phyloP scores from a whole-genome alignment of 2,888 invertebrate genomes.

The Eupithecia insigniata region DNA sequence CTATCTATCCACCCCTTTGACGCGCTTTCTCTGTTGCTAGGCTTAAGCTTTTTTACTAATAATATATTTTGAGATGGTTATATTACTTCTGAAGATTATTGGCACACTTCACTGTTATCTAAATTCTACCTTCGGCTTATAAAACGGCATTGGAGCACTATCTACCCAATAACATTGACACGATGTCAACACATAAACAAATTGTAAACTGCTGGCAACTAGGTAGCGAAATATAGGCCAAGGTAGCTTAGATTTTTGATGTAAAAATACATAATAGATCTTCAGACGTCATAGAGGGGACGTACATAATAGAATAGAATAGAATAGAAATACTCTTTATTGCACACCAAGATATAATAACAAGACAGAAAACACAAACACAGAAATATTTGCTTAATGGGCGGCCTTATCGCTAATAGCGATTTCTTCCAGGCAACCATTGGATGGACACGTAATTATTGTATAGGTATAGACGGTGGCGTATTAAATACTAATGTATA shows the following conservation, averaged over 20 bases:
- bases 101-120: conserved; percentile 33
- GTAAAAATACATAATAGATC: conserved; percentile 34
- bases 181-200: conserved; percentile 45
- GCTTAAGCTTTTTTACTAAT: background rate
- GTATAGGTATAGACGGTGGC: too few relatives aligned
- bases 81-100: conserved; percentile 16
- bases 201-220: conserved; percentile 40
- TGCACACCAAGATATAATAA: too few relatives aligned
- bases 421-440: too few relatives aligned
- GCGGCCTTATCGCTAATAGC: too few relatives aligned
- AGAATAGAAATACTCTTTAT: too few relatives aligned
- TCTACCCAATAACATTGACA: conserved; percentile 44
- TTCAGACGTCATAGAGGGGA: conserved; percentile 15
- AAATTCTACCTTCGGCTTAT: conserved; percentile 27
- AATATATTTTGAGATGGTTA: background rate
- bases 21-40: background rate
- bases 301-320: too few relatives aligned
- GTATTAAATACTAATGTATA: too few relatives aligned
- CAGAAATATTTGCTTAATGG: too few relatives aligned
- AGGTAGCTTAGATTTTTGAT: conserved; percentile 39
- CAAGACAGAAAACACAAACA: too few relatives aligned
- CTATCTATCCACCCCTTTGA: background rate
- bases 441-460: too few relatives aligned
- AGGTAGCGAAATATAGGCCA: conserved; percentile 44
- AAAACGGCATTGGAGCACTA: conserved; percentile 48